phyloP scores from a whole-genome alignment of 2,797 vertebrate species.

The Capromys pilorides region DNA sequence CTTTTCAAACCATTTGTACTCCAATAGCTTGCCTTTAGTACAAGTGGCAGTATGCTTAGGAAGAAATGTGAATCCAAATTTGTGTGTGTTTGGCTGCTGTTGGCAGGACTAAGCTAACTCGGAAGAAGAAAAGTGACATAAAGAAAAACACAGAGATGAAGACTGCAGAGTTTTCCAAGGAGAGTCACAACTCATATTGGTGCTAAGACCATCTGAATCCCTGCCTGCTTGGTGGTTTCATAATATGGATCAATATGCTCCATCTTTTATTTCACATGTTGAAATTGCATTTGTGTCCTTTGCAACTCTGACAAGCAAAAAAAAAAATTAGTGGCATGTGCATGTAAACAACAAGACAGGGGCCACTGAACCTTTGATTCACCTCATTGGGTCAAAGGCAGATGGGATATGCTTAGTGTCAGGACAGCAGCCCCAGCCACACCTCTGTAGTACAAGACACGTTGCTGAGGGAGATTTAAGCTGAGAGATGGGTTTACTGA shows the following conservation, averaged over 20 bases:
- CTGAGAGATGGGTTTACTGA: background rate
- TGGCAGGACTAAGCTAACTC: background rate
- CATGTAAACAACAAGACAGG: background rate
- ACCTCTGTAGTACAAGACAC: background rate
- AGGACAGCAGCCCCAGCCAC: background rate
- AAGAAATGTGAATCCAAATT: slow-evolving; percentile 25
- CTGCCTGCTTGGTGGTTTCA: background rate
- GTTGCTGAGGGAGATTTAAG: background rate
- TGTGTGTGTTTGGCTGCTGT: background rate
- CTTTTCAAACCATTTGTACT: background rate
- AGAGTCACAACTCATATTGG: background rate
- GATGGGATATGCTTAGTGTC: background rate
- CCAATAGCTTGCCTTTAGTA: background rate
- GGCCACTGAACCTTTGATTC: background rate
- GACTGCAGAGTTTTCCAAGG: background rate
- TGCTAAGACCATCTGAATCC: background rate
- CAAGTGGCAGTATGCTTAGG: background rate
- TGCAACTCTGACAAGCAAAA: background rate
- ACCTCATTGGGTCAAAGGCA: background rate
- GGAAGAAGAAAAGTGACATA: background rate
- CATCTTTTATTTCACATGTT: slow-evolving; percentile 1
- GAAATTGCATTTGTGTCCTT: slow-evolving; percentile 29
- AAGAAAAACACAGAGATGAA: background rate
- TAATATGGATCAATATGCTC: background rate
- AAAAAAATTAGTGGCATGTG: background rate